Base-by-base conservation (phyloP, 2,113 vertebrate genomes). In the Equus quagga region DNA sequence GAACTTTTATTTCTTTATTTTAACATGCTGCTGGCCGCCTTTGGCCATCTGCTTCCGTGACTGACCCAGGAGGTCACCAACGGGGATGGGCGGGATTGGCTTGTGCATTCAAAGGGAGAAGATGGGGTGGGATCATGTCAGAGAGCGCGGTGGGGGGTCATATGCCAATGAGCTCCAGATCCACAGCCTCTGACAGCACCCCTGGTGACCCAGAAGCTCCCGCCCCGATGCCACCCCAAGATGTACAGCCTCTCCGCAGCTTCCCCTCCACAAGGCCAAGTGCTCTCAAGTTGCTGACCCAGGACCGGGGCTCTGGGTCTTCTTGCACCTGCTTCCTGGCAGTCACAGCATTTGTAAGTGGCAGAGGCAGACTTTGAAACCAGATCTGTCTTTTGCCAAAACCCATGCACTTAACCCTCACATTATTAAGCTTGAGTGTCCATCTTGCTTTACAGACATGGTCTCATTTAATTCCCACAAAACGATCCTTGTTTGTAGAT, bases 261-360 rank as follows among this genome's bases (percentile, higher is more conserved):
- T 78, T 28, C 23, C 18, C n/a, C 18, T 18, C 46, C 21, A 3
- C 19, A 15, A 0, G 13, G 58, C 44, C 41, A n/a, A 13, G 28
- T 0, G 10, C 51, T 26, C 78, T 72, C 28, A 4, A 36, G 3
- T 26, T 9, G 17, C 31, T 31, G 26, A 5, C 5, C 1, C 0
- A 3, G 51, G 60, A 26, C 4, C 1, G 2, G 36, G 51, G 8
- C 76, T 72, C n/a, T 8, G 41, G 19, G 41, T 51, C 31, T 36
- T 49, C 67, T 28, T 9, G 24, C 4, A 12, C 49, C 46, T 46
- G 76, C 46, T 41, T 24, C 51, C 70, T 2, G 7, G 73, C 19
- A 18, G 18, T 36, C 23, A 28, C 11, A 18, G 54, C 51, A 26
- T 69, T 79, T 89, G 41, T 44, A 80, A 58, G 13, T 24, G 51